A percentile compares a stretch with the other conserved stretches of the same genome.
Evolutionary conservation across 2,888 invertebrate species (phyloP).

Genomic region (Drosophila ezoana): DNA sequence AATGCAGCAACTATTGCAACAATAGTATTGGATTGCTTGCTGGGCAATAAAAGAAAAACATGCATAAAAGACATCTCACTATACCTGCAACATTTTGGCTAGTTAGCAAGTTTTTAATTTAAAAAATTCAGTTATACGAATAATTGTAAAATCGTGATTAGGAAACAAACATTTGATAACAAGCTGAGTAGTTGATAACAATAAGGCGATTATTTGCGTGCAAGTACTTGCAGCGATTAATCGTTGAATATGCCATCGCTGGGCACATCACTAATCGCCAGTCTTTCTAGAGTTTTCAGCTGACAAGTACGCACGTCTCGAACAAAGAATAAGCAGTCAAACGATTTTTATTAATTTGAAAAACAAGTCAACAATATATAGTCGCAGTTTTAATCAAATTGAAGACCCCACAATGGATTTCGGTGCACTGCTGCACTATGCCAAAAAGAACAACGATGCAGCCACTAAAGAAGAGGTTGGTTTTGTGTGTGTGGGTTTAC

Average conservation of each 20-base stretch:
- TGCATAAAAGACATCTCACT: background rate
- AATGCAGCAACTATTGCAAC: no score
- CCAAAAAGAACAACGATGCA: conserved; percentile 87
- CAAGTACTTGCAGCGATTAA: conserved; percentile 1
- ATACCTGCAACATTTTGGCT: background rate
- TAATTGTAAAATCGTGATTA: background rate
- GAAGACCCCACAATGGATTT: conserved; percentile 86
- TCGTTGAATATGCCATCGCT: conserved; percentile 8
- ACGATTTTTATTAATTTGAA: conserved; percentile 23
- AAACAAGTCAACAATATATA: conserved; percentile 3
- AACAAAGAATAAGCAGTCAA: conserved; percentile 27
- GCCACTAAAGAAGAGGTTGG: conserved; percentile 82
- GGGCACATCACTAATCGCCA: conserved; percentile 32
- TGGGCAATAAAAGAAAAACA: background rate
- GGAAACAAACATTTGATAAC: background rate
- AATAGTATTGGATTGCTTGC: no score
- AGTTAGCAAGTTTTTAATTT: background rate
- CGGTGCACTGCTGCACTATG: conserved; percentile 87
- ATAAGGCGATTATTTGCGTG: background rate
- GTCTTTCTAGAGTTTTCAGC: conserved; percentile 57
- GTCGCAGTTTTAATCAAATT: background rate
- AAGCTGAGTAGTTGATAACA: background rate
- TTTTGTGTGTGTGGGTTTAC: conserved; percentile 5
- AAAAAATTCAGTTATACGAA: no score
- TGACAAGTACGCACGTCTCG: conserved; percentile 42